Evolutionary conservation across 92 coral and sea anemone genomes (phyloP).

Genomic region (Porites cylindrica): DNA sequence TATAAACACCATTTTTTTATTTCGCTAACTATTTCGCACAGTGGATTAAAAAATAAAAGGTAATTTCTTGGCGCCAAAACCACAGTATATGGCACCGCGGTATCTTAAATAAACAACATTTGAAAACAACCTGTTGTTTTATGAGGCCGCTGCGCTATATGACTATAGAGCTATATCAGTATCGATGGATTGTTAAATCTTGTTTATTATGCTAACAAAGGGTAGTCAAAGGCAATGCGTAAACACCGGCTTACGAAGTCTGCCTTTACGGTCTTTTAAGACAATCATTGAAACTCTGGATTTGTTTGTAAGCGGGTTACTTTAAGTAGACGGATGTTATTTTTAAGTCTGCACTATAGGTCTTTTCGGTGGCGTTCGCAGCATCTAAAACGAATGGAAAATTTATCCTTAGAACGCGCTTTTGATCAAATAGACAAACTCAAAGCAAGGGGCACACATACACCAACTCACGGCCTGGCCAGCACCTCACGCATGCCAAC

Average conservation of each 20-base stretch:
- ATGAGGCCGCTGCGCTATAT: neutral
- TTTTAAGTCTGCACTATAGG: no score
- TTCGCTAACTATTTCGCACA: neutral
- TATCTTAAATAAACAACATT: neutral
- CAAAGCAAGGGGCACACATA: no score
- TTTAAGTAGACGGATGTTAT: no score
- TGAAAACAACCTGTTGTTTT: slow-evolving; percentile 29
- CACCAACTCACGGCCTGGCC: no score
- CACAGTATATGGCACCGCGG: neutral
- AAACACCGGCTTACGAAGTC: neutral
- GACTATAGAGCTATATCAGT: neutral
- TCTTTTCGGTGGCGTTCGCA: no score
- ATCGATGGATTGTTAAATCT: neutral
- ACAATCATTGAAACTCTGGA: no score
- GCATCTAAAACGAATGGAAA: no score
- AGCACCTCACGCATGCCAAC: no score
- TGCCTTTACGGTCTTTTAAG: no score
- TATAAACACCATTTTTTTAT: neutral
- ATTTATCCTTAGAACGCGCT: no score
- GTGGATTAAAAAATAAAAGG: neutral
- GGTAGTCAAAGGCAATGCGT: neutral
- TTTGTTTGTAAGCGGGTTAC: no score
- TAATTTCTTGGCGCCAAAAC: neutral
- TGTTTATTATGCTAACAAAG: slow-evolving; percentile 9
- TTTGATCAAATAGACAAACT: no score